Evolutionary conservation across 1,140 invertebrate genomes (phyloP).

Genomic region (Oscheius sp.): DNA sequence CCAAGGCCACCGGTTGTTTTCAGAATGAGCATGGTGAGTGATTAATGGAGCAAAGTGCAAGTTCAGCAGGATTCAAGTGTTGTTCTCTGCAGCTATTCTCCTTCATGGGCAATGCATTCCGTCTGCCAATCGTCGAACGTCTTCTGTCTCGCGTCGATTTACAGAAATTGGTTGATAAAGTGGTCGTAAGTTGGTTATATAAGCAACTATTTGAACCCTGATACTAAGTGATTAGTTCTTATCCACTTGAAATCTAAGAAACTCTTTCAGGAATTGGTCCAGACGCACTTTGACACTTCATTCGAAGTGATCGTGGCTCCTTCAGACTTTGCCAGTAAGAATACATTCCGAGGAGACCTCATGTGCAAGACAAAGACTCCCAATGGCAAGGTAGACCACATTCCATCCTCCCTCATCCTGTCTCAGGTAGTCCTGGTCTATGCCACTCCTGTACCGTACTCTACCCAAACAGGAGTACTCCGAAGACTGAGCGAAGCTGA

Average conservation of each 20-base stretch:
- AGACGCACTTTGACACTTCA: neutral
- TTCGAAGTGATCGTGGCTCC: neutral
- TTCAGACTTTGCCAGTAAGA: neutral
- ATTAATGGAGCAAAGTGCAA: neutral
- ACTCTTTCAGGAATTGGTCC: neutral
- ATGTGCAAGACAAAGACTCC: slow-evolving; percentile 8
- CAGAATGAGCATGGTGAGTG: neutral
- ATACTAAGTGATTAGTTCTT: neutral
- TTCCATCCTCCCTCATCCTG: neutral
- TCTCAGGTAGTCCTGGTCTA: neutral
- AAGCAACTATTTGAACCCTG: too few species aligned
- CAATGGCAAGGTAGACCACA: neutral
- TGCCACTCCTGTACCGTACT: neutral
- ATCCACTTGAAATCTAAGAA: neutral
- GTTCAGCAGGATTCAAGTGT: neutral
- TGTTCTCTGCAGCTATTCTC: neutral
- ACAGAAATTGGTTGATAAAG: neutral
- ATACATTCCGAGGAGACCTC: neutral
- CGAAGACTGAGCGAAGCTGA: neutral
- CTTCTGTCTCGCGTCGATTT: neutral
- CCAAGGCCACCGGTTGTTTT: neutral
- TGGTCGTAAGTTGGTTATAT: neutral
- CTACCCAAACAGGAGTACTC: neutral
- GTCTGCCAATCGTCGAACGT: neutral
- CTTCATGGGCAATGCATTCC: neutral